Evolutionary conservation across 2,797 vertebrate species (phyloP), one percentile per base, ranked within the genome.

Genomic region (Helicolenus hilgendorfi): DNA sequence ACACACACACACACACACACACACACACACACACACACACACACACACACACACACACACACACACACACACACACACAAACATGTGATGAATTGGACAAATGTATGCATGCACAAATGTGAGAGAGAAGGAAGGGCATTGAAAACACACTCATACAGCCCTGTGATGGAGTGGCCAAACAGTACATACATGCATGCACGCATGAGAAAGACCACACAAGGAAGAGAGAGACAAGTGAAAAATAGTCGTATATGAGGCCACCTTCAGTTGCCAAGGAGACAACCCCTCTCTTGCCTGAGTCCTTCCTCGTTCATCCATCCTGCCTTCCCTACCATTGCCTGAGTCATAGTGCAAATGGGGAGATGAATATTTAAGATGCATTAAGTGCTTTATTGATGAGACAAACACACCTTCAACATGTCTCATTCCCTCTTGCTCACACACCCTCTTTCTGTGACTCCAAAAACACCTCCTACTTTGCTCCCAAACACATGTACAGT

Each of bases 311-410:
- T 56, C 65, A 91, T 91, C 79, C 68, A 79, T 74, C 70, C 60
- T 79, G 65, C 71, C 67, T 90, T 68, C 73, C 65, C 77, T 68
- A 67, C 38, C 65, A 71, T 33, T 49, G 41, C 63, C 59, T 58
- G 29, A 77, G 78, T 89, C 79, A 87, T 22, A 20, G 79, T 73
- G 77, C 68, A 82, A 79, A 81, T 58, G 29, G 31, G 20, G n/a
- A 55, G 35, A 81, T 88, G 80, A 87, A 93, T 93, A 92, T 89
- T 92, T 91, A 65, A 92, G 77, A 72, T 67, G 83, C 72, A 83
- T 75, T 88, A 94, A 91, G 83, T 75, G 38, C 56, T 87, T 89
- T 85, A 92, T 87, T 93, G 87, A 93, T 88, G 88, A 92, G 71
- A 67, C 63, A 88, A 85, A 85, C 74, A 73, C 65, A 72, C 62